phyloP scores from a whole-genome alignment of 2,888 invertebrate genomes.

The Quadriops clusia region DNA sequence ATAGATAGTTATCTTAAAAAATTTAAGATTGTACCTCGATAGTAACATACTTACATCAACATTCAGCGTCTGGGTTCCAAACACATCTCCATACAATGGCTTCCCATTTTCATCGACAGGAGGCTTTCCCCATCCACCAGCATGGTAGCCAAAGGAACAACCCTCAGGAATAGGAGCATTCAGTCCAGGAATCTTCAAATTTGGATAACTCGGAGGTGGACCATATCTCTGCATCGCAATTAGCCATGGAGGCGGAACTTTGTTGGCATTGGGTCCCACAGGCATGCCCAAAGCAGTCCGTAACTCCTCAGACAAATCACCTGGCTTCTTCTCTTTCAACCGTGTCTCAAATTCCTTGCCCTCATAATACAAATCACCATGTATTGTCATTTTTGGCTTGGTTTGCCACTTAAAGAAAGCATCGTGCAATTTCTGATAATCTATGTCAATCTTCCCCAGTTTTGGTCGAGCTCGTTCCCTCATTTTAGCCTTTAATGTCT shows the following conservation, averaged over 20 bases:
- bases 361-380: slow-evolving; percentile 97
- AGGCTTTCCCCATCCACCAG: slow-evolving; percentile 99
- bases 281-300: slow-evolving; percentile 98
- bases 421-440: slow-evolving; percentile 98
- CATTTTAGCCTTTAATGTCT: slow-evolving; percentile 94
- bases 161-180: slow-evolving; percentile 97
- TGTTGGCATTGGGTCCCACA: slow-evolving; percentile 83
- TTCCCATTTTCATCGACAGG: slow-evolving; percentile 97
- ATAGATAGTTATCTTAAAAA: too few species aligned
- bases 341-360: slow-evolving; percentile 98
- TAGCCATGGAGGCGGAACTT: slow-evolving; percentile 91
- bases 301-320: slow-evolving; percentile 90
- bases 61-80: slow-evolving; percentile 69
- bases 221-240: slow-evolving; percentile 98
- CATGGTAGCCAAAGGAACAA: slow-evolving; percentile 97
- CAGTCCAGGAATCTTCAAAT: slow-evolving; percentile 91
- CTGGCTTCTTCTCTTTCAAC: slow-evolving; percentile 96
- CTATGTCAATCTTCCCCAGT: slow-evolving; percentile 98
- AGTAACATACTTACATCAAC: slow-evolving; percentile 48
- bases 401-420: slow-evolving; percentile 99
- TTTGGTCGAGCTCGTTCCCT: slow-evolving; percentile 92
- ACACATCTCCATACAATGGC: slow-evolving; percentile 97
- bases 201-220: slow-evolving; percentile 97
- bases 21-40: slow-evolving; percentile 1
- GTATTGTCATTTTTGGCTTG: slow-evolving; percentile 97